Conservation (phyloP, 2,888 invertebrate species). For the Embidobia sp. region DNA sequence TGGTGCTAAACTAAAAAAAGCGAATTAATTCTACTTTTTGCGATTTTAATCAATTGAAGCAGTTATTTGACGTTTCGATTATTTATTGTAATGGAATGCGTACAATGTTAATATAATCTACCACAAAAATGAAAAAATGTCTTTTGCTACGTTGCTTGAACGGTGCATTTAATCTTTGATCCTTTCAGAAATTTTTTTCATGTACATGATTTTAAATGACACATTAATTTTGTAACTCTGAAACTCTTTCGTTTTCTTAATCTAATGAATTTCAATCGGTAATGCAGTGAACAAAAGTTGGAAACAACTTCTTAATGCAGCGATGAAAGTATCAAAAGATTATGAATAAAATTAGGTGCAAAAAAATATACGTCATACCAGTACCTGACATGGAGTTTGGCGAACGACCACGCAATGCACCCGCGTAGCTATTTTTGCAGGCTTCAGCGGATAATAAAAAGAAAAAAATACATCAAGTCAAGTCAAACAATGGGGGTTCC, state of each 20-base stretch:
- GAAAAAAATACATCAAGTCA: slow-evolving; percentile 80
- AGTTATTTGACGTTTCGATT: no score
- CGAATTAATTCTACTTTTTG: no score
- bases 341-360: slow-evolving; percentile 66
- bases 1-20: no score
- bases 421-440: slow-evolving; percentile 90
- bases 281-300: background rate
- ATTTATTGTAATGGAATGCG: background rate
- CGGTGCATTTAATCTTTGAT: slow-evolving; percentile 11
- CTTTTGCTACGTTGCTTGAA: background rate
- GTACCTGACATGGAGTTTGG: slow-evolving; percentile 94
- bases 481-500: slow-evolving; percentile 70
- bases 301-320: slow-evolving; percentile 2
- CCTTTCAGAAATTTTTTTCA: background rate
- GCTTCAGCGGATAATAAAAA: slow-evolving; percentile 81
- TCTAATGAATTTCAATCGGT: background rate
- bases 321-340: slow-evolving; percentile 16
- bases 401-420: slow-evolving; percentile 93
- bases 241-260: no score
- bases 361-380: slow-evolving; percentile 81
- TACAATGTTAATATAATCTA: background rate
- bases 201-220: no score
- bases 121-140: slow-evolving; percentile 1
- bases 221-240: no score
- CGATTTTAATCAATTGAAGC: no score